Base-by-base conservation (phyloP, 2,113 vertebrate genomes). In the cat (Felis catus) region DNA sequence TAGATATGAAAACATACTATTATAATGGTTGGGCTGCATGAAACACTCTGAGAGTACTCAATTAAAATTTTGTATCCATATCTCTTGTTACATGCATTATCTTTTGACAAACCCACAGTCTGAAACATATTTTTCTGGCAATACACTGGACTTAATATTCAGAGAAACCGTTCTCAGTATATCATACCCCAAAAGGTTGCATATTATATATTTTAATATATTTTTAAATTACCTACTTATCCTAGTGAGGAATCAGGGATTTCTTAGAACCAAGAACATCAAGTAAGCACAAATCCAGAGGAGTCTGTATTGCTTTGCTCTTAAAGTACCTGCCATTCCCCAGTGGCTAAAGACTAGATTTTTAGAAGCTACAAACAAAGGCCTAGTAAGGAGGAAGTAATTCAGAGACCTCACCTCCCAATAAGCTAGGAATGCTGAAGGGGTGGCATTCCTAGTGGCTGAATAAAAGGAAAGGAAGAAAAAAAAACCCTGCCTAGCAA, bases 71-170 rank as follows among this genome's bases (percentile, higher is more conserved):
- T 4, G 4, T 70, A 68, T 81, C 80, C 83, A 18, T 91, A 14
- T 76, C 66, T 45, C n/a, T 88, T 93, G 18, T 31, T 85, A 66
- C 45, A 80, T 76, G 45, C 11, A 45, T 53, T 74, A 71, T 36
- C 39, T 79, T 92, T 89, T 86, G 65, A 95, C 15, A 97, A 92
- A 89, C 45, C 18, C 81, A 85, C 4, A 53, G 36, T 74, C 19
- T 82, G 31, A 89, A 91, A 93, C 11, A 89, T n/a, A 27, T 4
- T 82, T 89, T 93, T 92, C 51, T 92, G 79, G 21, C 45, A 89
- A 86, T 61, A 86, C 61, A 55, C 86, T 41, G 9, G 25, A 61
- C 78, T 73, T 89, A 93, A 33, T 45, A 96, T 48, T 73, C 36
- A 95, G 41, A 76, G 41, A 96, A 92, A 61, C 7, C 12, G 12